Conservation (phyloP, 2,797 vertebrate species). For the Percopsis omiscomaycus region DNA sequence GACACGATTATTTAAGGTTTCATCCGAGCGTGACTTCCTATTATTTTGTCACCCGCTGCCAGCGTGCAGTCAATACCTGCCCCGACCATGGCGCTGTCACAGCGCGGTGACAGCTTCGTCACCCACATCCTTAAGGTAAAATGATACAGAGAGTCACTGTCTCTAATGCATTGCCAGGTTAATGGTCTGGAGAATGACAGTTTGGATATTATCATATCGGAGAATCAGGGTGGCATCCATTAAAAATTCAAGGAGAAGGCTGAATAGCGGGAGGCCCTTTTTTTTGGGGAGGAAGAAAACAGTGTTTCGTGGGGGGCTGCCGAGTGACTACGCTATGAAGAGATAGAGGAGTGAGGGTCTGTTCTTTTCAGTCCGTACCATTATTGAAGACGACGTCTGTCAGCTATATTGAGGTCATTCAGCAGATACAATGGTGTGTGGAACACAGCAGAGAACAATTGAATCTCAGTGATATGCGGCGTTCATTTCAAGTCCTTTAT, state of each 20-base stretch:
- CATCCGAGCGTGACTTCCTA: constrained; percentile 32
- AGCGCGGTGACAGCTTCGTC: constrained; percentile 52
- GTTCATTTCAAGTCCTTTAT: constrained; percentile 5
- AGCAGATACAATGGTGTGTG: too few relatives aligned
- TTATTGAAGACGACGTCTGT: too few relatives aligned
- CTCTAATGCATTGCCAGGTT: constrained; percentile 63
- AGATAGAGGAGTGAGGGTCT: constrained; percentile 16
- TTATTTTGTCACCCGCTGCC: constrained; percentile 40
- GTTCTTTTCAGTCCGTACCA: constrained; percentile 31
- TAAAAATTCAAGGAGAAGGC: constrained; percentile 49
- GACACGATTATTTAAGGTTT: too few relatives aligned
- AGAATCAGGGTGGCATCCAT: constrained; percentile 59
- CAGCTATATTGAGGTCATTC: too few relatives aligned
- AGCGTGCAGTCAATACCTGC: constrained; percentile 27
- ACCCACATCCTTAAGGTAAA: constrained; percentile 60
- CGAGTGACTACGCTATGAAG: constrained; percentile 36
- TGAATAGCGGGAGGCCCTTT: constrained; percentile 66
- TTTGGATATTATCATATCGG: constrained; percentile 73
- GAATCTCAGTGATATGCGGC: constrained; percentile 26
- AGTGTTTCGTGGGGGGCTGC: constrained; percentile 21
- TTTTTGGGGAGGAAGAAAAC: constrained; percentile 60
- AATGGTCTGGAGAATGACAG: constrained; percentile 73
- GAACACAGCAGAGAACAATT: background rate
- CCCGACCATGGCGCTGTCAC: constrained; percentile 41
- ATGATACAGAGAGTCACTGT: constrained; percentile 65